A percentile compares a stretch with the other conserved stretches of the same genome.
Evolutionary conservation across 2,888 invertebrate genomes (phyloP).

Genomic region (Amphipyra tragopoginis): DNA sequence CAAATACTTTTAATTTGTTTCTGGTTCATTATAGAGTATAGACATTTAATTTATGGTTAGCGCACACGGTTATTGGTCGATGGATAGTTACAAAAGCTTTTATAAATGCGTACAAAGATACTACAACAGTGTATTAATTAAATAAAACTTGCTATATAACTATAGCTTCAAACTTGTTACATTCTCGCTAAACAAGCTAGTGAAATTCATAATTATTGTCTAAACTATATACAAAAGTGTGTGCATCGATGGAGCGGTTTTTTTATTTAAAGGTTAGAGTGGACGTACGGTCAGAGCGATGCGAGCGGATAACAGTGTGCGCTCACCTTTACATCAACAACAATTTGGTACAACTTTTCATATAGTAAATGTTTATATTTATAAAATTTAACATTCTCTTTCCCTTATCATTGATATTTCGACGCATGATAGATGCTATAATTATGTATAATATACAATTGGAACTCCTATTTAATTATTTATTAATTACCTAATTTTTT

Average conservation of each 20-base stretch:
- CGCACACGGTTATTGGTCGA: constrained; percentile 30
- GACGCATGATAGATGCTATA: constrained; percentile 78
- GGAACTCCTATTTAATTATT: constrained; percentile 87
- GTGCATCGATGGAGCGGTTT: constrained; percentile 20
- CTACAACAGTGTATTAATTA: constrained; percentile 25
- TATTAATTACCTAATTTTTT: constrained; percentile 88
- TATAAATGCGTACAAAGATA: constrained; percentile 27
- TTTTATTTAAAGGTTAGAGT: constrained; percentile 10
- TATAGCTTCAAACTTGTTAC: constrained; percentile 17
- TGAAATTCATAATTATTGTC: constrained; percentile 35
- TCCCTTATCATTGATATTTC: constrained; percentile 65
- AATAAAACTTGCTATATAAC: constrained; percentile 25
- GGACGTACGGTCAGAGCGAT: constrained; percentile 13
- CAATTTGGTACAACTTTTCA: constrained; percentile 65
- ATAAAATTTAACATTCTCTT: constrained; percentile 62
- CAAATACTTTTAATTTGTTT: constrained; percentile 27
- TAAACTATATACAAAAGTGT: constrained; percentile 46
- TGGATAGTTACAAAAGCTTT: constrained; percentile 14
- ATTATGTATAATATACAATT: constrained; percentile 89
- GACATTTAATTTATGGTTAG: constrained; percentile 20
- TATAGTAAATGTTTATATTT: constrained; percentile 60
- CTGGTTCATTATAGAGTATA: constrained; percentile 29
- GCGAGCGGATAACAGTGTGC: constrained; percentile 36
- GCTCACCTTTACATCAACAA: constrained; percentile 50
- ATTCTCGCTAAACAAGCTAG: no score